These are phyloP conservation scores for Autographa gamma DNA, from an alignment of 2,888 invertebrate species.

Conservation along the genomic window DNA sequence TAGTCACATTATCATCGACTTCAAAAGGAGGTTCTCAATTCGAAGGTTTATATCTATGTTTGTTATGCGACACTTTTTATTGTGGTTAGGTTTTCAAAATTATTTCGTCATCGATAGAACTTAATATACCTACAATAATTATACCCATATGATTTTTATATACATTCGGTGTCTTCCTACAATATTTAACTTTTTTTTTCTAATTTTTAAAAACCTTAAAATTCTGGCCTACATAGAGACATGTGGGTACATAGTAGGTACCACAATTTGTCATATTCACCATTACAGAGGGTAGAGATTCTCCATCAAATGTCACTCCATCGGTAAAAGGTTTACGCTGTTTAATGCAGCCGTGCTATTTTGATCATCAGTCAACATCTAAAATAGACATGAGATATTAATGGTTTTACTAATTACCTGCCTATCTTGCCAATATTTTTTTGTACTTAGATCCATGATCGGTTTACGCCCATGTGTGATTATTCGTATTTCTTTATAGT, in stretches of 20 bases:
- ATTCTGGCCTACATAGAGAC: not conserved
- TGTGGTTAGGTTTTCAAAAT: too few relatives aligned
- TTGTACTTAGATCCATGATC: not conserved
- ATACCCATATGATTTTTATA: too few relatives aligned
- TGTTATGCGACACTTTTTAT: too few relatives aligned
- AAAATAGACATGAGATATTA: not conserved
- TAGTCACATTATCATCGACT: not conserved
- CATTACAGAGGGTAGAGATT: not conserved
- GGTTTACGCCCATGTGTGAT: too few relatives aligned
- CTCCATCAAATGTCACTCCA: not conserved
- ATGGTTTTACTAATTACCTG: not conserved
- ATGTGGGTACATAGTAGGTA: not conserved
- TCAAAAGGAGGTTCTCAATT: too few relatives aligned
- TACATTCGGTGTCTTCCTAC: too few relatives aligned
- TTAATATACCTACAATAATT: too few relatives aligned
- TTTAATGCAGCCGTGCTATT: slow-evolving; percentile 2
- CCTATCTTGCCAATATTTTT: not conserved
- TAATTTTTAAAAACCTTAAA: not conserved
- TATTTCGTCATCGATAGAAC: too few relatives aligned
- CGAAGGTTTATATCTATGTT: too few relatives aligned
- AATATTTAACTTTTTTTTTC: not conserved
- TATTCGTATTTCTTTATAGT: too few relatives aligned
- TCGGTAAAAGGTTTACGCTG: slow-evolving; percentile 6
- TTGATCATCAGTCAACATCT: not conserved
- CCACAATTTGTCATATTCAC: slow-evolving; percentile 2